Conservation (phyloP, 2,888 invertebrate species). For the Morpho achilles region DNA sequence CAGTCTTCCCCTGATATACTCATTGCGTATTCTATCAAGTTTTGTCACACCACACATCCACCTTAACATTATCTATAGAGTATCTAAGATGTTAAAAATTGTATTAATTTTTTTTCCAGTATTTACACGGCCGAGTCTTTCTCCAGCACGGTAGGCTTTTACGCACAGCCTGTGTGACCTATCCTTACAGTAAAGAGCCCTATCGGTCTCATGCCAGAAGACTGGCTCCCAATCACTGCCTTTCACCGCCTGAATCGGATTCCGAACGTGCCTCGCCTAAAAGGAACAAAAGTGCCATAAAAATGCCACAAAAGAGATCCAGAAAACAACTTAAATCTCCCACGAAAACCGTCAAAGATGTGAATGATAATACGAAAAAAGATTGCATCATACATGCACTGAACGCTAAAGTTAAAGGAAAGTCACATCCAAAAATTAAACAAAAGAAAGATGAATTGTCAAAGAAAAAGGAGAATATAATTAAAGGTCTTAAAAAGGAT, state of each 20-base stretch:
- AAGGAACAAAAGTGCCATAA: conserved; percentile 43
- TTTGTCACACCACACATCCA: no score
- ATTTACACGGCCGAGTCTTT: conserved; percentile 87
- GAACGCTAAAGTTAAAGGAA: conserved; percentile 43
- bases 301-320: conserved; percentile 53
- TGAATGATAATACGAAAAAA: conserved; percentile 64
- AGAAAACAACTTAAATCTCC: conserved; percentile 65
- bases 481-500: conserved; percentile 34
- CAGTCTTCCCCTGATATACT: no score
- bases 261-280: conserved; percentile 59
- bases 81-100: no score
- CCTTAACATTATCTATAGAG: no score
- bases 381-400: conserved; percentile 36
- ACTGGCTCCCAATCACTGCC: conserved; percentile 52
- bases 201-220: conserved; percentile 63
- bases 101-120: conserved; percentile 72
- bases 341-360: conserved; percentile 62
- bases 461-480: conserved; percentile 49
- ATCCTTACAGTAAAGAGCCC: conserved; percentile 67
- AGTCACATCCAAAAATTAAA: conserved; percentile 36
- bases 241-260: conserved; percentile 57
- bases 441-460: conserved; percentile 34
- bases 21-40: no score
- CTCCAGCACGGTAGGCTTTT: conserved; percentile 85
- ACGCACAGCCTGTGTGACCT: conserved; percentile 82